These are phyloP conservation scores for Epistrophella euchroma DNA, from an alignment of 2,888 invertebrate genomes.

Conservation along the genomic window DNA sequence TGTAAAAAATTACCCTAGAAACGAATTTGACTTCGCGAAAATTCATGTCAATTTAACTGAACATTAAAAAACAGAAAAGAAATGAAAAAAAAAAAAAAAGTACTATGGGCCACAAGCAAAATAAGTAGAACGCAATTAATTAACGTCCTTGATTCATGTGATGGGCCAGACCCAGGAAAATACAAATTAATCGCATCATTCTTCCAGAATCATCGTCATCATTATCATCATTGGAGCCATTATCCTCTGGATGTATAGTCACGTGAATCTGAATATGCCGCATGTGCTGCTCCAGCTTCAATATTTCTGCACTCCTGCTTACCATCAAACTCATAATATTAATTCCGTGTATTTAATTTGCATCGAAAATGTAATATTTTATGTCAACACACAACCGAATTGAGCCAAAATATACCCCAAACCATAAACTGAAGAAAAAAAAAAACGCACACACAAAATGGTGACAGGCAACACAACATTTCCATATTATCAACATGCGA, in stretches of 20 bases:
- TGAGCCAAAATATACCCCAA: constrained; percentile 14
- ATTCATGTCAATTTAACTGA: constrained; percentile 9
- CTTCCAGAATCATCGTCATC: constrained; percentile 64
- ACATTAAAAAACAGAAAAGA: background rate
- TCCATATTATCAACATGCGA: constrained; percentile 74
- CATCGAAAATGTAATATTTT: constrained; percentile 75
- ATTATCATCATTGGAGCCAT: constrained; percentile 41
- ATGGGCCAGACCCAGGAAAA: constrained; percentile 39
- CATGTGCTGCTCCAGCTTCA: constrained; percentile 27
- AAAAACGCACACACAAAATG: constrained; percentile 21
- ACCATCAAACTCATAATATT: constrained; percentile 48
- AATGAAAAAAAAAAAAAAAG: background rate
- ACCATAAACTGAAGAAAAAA: constrained; percentile 2
- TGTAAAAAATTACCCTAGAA: constrained; percentile 50
- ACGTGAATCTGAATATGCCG: constrained; percentile 32
- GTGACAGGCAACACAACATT: constrained; percentile 66
- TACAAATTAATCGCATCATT: constrained; percentile 69
- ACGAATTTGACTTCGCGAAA: constrained; percentile 13
- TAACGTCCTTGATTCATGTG: constrained; percentile 55
- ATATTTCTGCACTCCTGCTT: background rate
- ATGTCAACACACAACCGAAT: constrained; percentile 70
- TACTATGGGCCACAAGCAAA: background rate
- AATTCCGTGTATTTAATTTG: constrained; percentile 73
- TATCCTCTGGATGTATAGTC: constrained; percentile 36
- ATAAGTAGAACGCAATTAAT: constrained; percentile 72